Conservation (phyloP, 1,140 invertebrate genomes). For the Drosophila micromelanica region DNA sequence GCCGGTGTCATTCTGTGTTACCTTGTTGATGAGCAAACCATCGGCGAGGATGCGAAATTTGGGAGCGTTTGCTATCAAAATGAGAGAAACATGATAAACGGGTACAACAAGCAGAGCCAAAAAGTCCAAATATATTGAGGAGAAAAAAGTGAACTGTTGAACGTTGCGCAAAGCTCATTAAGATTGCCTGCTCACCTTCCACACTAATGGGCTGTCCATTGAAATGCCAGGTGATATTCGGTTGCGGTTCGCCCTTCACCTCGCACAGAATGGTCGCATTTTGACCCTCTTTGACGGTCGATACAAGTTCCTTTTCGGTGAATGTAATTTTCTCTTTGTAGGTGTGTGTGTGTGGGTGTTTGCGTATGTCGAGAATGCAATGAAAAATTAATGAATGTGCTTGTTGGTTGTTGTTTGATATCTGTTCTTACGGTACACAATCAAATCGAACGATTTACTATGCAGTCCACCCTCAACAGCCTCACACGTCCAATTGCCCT, state of each 20-base stretch:
- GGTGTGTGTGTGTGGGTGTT: not conserved
- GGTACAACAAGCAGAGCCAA: slow-evolving; percentile 10
- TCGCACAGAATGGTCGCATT: slow-evolving; percentile 85
- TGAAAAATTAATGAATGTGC: slow-evolving; percentile 71
- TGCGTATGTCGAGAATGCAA: slow-evolving; percentile 49
- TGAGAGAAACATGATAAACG: slow-evolving; percentile 38
- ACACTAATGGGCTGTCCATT: slow-evolving; percentile 81
- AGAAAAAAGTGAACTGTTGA: not conserved
- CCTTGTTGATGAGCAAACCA: slow-evolving; percentile 85
- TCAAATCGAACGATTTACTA: slow-evolving; percentile 83
- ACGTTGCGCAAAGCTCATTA: slow-evolving; percentile 57
- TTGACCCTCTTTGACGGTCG: slow-evolving; percentile 84
- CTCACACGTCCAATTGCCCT: slow-evolving; percentile 84
- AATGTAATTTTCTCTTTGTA: slow-evolving; percentile 85
- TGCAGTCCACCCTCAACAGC: slow-evolving; percentile 64
- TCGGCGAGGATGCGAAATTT: slow-evolving; percentile 84
- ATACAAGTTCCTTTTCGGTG: slow-evolving; percentile 84
- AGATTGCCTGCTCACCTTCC: slow-evolving; percentile 62
- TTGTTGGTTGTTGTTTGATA: slow-evolving; percentile 17
- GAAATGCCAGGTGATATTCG: slow-evolving; percentile 85
- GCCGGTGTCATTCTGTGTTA: slow-evolving; percentile 85
- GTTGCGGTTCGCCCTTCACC: slow-evolving; percentile 85
- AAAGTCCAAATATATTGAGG: slow-evolving; percentile 5
- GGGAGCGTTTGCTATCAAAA: slow-evolving; percentile 58
- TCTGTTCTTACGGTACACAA: slow-evolving; percentile 84